phyloP scores from a whole-genome alignment of 1,140 invertebrate genomes.

The Panagrolaimus sp. region DNA sequence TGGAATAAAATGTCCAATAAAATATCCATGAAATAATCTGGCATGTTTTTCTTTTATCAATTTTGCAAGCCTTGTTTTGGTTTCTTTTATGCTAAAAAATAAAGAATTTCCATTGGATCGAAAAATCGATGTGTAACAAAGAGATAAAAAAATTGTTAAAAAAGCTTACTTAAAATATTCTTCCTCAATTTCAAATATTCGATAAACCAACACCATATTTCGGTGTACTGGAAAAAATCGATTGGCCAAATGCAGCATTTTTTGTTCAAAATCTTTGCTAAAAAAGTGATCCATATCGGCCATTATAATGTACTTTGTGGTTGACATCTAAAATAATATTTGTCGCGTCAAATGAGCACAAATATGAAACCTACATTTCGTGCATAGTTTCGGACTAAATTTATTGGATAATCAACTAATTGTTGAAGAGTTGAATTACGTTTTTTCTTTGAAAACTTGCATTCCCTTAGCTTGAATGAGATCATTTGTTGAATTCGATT shows the following conservation, averaged over 20 bases:
- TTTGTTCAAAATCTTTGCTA: conserved; percentile 16
- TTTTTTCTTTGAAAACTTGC: not conserved
- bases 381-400: not conserved
- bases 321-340: not conserved
- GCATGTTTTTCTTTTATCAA: conserved; percentile 11
- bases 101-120: too few species aligned
- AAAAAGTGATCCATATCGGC: conserved; percentile 29
- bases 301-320: conserved; percentile 14
- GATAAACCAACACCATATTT: conserved; percentile 21
- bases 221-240: not conserved
- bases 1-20: not conserved
- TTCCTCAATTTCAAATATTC: conserved; percentile 20
- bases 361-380: not conserved
- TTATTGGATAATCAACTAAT: not conserved
- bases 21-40: conserved; percentile 20
- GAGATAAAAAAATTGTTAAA: too few species aligned
- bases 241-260: conserved; percentile 17
- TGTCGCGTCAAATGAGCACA: too few species aligned
- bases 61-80: not conserved
- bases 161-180: not conserved
- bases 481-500: not conserved
- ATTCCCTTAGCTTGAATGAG: not conserved
- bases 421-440: not conserved
- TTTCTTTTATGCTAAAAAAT: conserved; percentile 17
- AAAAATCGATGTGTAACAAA: not conserved